Conservation (phyloP, 2,113 vertebrate species). For the Zootoca vivipara region DNA sequence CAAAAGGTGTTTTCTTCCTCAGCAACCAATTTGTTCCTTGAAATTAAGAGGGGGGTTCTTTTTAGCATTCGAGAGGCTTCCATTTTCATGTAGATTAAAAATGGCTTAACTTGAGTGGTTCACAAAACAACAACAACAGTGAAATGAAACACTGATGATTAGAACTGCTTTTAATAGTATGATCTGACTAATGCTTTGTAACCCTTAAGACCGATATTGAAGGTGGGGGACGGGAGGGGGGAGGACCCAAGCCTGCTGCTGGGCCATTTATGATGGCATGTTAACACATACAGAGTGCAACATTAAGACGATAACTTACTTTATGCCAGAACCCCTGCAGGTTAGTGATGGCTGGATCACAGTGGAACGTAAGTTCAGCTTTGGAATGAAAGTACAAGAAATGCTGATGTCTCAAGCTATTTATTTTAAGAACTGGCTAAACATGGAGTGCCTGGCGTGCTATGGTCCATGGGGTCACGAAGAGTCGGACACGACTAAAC, state of each 20-base stretch:
- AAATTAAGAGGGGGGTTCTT: not conserved
- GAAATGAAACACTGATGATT: not conserved
- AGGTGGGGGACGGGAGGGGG: too few relatives aligned
- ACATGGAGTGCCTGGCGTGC: too few relatives aligned
- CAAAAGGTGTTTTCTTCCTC: not conserved
- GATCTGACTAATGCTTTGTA: not conserved
- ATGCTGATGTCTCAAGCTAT: not conserved
- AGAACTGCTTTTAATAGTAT: not conserved
- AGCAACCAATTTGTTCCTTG: not conserved
- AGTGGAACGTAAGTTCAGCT: too few relatives aligned
- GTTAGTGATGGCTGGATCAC: not conserved
- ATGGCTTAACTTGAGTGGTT: not conserved
- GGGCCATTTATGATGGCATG: not conserved
- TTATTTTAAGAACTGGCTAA: not conserved
- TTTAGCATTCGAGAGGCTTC: not conserved
- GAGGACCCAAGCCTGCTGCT: not conserved
- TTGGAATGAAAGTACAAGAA: not conserved
- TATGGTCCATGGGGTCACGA: too few relatives aligned
- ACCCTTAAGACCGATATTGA: not conserved
- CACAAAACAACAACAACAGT: too few relatives aligned
- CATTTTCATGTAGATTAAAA: not conserved
- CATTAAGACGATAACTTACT: not conserved
- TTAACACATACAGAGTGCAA: not conserved
- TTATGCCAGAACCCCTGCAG: not conserved
- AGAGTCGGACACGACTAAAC: too few relatives aligned